Evolutionary conservation across 2,888 invertebrate genomes (phyloP).

Genomic region (Zootermopsis nevadensis): DNA sequence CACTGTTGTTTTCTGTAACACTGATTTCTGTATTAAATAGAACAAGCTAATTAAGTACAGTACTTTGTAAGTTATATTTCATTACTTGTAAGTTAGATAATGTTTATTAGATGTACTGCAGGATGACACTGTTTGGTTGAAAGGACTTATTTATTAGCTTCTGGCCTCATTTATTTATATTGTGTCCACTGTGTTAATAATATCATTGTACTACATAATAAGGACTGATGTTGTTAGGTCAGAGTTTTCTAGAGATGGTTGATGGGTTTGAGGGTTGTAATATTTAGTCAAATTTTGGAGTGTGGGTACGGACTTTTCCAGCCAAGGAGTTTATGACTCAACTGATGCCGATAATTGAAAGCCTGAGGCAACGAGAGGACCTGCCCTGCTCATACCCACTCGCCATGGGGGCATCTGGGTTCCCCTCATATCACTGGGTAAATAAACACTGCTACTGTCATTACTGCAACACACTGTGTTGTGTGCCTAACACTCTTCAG

Average conservation of each 20-base stretch:
- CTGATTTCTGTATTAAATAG: not conserved
- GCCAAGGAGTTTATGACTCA: constrained; percentile 96
- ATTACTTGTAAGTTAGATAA: not conserved
- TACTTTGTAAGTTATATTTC: not conserved
- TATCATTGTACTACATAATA: no score
- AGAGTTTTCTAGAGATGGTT: not conserved
- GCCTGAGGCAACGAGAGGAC: constrained; percentile 90
- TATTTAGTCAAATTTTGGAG: not conserved
- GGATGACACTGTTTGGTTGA: no score
- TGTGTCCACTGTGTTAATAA: no score
- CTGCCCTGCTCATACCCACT: constrained; percentile 91
- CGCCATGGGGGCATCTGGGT: constrained; percentile 79
- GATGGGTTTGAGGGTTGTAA: not conserved
- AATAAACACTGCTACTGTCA: constrained; percentile 55
- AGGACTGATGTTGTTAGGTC: not conserved
- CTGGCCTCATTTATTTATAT: no score
- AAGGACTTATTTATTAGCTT: no score
- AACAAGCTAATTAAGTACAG: not conserved
- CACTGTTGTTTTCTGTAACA: not conserved
- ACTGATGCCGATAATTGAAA: constrained; percentile 96
- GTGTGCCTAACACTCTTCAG: not conserved
- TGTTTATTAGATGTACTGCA: not conserved
- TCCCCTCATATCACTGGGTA: constrained; percentile 83
- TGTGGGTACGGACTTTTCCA: constrained; percentile 61
- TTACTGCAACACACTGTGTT: constrained; percentile 1